Percentiles rank a stretch among this genome's conserved stretches.
Evolutionary conservation across 2,113 vertebrate genomes (phyloP).

Genomic region (Antechinus flavipes): DNA sequence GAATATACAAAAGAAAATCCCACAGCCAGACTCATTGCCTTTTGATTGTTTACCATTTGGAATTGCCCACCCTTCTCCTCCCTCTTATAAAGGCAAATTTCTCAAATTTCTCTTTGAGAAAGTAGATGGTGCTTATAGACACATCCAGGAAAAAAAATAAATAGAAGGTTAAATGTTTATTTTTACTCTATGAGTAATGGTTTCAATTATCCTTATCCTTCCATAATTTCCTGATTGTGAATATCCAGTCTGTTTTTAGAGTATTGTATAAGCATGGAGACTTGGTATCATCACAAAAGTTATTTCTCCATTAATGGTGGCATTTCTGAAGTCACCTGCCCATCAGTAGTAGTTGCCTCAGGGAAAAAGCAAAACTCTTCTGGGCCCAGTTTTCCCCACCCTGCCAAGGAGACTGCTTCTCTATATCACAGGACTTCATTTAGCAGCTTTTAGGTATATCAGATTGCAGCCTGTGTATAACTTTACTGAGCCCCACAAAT

Average conservation of each 20-base stretch:
- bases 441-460: neutral
- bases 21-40: neutral
- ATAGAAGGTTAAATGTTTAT: neutral
- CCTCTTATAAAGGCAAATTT: neutral
- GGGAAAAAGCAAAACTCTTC: neutral
- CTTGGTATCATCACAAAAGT: neutral
- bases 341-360: neutral
- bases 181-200: fast-evolving
- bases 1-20: neutral
- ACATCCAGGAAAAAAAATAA: neutral
- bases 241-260: neutral
- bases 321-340: neutral
- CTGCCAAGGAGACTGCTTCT: neutral
- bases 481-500: neutral
- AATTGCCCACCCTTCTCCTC: fast-evolving
- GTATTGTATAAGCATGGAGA: neutral
- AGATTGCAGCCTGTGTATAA: neutral
- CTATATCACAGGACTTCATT: neutral
- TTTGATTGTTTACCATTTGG: neutral
- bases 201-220: neutral
- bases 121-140: neutral
- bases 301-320: neutral
- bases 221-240: neutral
- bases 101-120: neutral
- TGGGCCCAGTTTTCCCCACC: neutral